Percentiles rank a stretch among this genome's conserved stretches.
These are phyloP conservation scores for Rhodinocichla rosea DNA, from an alignment of 2,113 vertebrate genomes.

Conservation along the genomic window DNA sequence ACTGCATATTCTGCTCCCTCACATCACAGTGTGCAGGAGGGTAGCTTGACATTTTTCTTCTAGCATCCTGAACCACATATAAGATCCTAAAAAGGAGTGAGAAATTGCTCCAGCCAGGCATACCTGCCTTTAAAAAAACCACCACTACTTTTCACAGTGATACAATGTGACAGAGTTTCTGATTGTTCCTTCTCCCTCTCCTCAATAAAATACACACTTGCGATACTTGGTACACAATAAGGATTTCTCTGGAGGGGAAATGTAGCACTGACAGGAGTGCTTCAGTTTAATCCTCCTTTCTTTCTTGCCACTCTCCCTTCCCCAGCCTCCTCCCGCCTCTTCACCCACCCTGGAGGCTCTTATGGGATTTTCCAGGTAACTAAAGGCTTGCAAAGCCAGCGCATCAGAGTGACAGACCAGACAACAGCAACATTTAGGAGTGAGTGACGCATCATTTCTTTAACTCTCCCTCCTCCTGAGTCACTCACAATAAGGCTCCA, in stretches of 20 bases:
- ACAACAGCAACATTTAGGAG: background rate
- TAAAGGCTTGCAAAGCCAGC: slow-evolving; percentile 42
- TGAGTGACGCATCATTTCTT: slow-evolving; percentile 33
- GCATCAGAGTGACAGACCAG: background rate
- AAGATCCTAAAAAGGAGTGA: background rate
- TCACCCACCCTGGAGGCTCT: background rate
- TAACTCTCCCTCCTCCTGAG: slow-evolving; percentile 32
- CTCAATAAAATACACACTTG: background rate
- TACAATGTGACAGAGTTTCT: slow-evolving; percentile 12
- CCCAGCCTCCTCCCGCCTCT: background rate
- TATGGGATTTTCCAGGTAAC: slow-evolving; percentile 2
- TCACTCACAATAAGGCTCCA: background rate
- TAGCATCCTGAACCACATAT: background rate
- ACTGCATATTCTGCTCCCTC: background rate
- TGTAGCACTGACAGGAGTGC: background rate
- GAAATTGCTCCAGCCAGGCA: background rate
- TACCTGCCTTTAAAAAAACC: background rate
- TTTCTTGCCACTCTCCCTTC: background rate
- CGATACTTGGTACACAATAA: background rate
- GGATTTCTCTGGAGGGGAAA: slow-evolving; percentile 42
- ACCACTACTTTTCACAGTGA: background rate
- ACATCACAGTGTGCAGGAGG: rapidly evolving
- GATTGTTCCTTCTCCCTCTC: slow-evolving; percentile 17
- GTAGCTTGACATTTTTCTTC: background rate
- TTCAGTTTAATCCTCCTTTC: slow-evolving; percentile 37